A percentile compares a stretch with the other conserved stretches of the same genome.
These are phyloP conservation scores for Parotia lawesii DNA, from an alignment of 2,113 vertebrate genomes.

Conservation along the genomic window DNA sequence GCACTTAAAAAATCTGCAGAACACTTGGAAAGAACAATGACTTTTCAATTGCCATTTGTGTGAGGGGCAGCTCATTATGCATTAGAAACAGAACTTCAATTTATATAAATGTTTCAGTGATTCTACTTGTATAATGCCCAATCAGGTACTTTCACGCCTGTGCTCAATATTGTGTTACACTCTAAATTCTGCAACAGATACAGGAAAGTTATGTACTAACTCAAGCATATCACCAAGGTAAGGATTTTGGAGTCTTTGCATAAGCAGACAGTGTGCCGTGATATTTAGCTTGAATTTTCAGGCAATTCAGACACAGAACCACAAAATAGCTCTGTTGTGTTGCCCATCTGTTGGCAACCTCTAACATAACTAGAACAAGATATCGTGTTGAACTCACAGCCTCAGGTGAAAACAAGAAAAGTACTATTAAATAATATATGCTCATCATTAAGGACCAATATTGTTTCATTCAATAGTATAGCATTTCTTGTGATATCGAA, in stretches of 20 bases:
- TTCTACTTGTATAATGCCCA: background rate
- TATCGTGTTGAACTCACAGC: background rate
- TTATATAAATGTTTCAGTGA: background rate
- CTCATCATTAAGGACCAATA: background rate
- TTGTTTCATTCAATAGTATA: background rate
- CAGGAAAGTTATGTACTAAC: background rate
- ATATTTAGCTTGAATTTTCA: background rate
- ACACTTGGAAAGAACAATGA: background rate
- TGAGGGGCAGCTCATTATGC: background rate
- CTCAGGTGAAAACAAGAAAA: background rate
- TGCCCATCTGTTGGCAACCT: background rate
- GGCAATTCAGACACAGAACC: background rate
- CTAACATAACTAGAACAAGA: background rate
- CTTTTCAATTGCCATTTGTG: background rate
- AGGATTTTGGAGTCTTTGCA: background rate
- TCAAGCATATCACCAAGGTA: background rate
- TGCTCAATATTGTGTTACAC: background rate
- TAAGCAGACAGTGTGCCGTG: background rate
- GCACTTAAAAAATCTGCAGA: background rate
- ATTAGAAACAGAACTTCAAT: background rate
- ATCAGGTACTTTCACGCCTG: background rate
- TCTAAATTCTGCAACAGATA: background rate
- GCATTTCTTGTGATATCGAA: background rate
- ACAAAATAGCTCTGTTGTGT: background rate
- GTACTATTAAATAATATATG: background rate